A percentile compares a stretch with the other conserved stretches of the same genome.
These are phyloP conservation scores for Pachyseris speciosa DNA, from an alignment of 64 coral and sea anemone species.

Conservation along the genomic window DNA sequence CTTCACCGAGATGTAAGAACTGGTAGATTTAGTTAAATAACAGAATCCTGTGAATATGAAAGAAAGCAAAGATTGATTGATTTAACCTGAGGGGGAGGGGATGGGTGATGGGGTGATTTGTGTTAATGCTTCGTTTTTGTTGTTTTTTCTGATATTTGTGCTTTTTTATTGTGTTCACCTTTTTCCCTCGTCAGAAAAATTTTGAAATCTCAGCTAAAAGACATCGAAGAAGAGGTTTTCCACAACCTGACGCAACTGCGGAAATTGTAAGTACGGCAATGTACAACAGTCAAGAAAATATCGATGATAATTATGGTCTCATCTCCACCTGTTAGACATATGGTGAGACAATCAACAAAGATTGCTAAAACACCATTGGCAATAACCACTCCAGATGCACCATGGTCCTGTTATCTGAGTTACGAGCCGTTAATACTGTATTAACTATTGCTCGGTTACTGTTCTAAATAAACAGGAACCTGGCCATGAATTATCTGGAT, in stretches of 20 bases:
- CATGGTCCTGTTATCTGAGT: too few relatives aligned
- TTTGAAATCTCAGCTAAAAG: not conserved
- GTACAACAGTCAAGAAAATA: not conserved
- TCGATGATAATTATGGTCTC: too few relatives aligned
- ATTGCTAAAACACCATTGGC: too few relatives aligned
- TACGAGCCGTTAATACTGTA: too few relatives aligned
- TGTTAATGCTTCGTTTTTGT: too few relatives aligned
- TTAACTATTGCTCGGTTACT: not conserved
- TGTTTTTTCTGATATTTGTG: too few relatives aligned
- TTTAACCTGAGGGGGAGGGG: too few relatives aligned
- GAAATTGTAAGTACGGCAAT: slow-evolving; percentile 21
- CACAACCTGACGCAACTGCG: slow-evolving; percentile 28
- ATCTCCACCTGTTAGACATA: too few relatives aligned
- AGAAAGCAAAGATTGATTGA: not conserved
- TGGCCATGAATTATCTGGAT: slow-evolving; percentile 69
- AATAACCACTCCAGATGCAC: too few relatives aligned
- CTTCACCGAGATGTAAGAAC: slow-evolving; percentile 26
- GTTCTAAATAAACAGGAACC: slow-evolving; percentile 31
- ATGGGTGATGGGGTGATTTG: too few relatives aligned
- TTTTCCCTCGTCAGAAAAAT: slow-evolving; percentile 19
- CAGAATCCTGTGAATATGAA: not conserved
- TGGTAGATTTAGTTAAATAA: too few relatives aligned
- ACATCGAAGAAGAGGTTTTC: slow-evolving; percentile 43
- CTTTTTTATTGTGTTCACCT: not conserved
- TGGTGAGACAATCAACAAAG: too few relatives aligned